Evolutionary conservation across 2,888 invertebrate genomes (phyloP).

Genomic region (Amphipoea oculea): DNA sequence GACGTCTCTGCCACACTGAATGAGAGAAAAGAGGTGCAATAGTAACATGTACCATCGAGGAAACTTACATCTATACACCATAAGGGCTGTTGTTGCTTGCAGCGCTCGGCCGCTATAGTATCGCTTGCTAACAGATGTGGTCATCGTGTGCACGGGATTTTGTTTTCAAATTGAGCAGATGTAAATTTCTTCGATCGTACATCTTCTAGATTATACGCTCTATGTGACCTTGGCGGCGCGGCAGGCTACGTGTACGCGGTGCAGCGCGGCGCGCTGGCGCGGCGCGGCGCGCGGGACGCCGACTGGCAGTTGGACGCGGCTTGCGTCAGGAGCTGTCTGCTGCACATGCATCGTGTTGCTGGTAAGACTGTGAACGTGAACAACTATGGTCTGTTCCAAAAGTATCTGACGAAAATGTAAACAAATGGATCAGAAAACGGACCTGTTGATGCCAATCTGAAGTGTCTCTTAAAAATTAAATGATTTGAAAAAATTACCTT

Average conservation of each 20-base stretch:
- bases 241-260: constrained; percentile 82
- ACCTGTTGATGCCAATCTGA: background rate
- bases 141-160: no score
- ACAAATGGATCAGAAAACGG: background rate
- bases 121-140: no score
- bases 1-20: background rate
- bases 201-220: constrained; percentile 71
- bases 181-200: no score
- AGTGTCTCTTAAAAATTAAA: background rate
- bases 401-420: background rate
- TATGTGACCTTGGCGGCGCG: constrained; percentile 76
- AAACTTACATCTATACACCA: no score
- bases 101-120: no score
- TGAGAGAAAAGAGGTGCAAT: background rate
- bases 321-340: constrained; percentile 78
- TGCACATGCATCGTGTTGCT: constrained; percentile 76
- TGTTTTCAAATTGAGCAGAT: no score
- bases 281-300: constrained; percentile 79
- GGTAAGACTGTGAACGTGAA: constrained; percentile 65
- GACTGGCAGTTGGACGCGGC: constrained; percentile 81
- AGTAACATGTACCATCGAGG: no score
- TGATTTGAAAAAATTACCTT: background rate
- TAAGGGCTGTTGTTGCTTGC: no score
- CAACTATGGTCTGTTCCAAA: background rate
- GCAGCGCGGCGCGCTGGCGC: constrained; percentile 73